phyloP scores from a whole-genome alignment of 2,888 invertebrate species.

The Chrysotoxum bicinctum region DNA sequence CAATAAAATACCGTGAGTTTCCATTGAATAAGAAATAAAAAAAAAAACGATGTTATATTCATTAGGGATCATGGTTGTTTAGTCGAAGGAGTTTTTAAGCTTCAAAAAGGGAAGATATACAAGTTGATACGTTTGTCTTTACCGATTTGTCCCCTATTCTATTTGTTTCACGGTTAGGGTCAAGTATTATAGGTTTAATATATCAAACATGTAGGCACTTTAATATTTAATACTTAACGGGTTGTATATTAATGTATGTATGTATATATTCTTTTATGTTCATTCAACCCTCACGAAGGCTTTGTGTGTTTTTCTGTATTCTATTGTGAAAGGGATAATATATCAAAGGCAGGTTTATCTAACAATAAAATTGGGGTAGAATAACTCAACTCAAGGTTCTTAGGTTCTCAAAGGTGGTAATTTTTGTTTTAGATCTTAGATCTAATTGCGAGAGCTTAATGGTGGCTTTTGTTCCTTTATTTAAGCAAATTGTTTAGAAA shows the following conservation, averaged over 20 bases:
- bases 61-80: neutral
- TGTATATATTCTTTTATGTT: slow-evolving; percentile 32
- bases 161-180: slow-evolving; percentile 16
- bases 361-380: neutral
- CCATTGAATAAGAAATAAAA: neutral
- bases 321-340: neutral
- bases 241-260: too few species aligned
- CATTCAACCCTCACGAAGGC: slow-evolving; percentile 13
- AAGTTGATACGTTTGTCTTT: slow-evolving; percentile 30
- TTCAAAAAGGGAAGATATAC: neutral
- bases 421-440: neutral
- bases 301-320: neutral
- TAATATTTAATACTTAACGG: slow-evolving; percentile 7
- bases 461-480: too few species aligned
- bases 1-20: slow-evolving; percentile 12
- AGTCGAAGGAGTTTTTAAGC: slow-evolving; percentile 10
- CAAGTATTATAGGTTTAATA: slow-evolving; percentile 10
- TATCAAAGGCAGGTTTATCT: slow-evolving; percentile 4
- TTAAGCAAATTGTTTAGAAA: too few species aligned
- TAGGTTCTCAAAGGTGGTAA: slow-evolving; percentile 6
- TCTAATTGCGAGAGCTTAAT: too few species aligned
- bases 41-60: slow-evolving; percentile 1
- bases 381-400: neutral
- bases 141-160: neutral
- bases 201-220: neutral